Evolutionary conservation across 2,113 vertebrate species (phyloP).

Genomic region (Cromileptes altivelis): DNA sequence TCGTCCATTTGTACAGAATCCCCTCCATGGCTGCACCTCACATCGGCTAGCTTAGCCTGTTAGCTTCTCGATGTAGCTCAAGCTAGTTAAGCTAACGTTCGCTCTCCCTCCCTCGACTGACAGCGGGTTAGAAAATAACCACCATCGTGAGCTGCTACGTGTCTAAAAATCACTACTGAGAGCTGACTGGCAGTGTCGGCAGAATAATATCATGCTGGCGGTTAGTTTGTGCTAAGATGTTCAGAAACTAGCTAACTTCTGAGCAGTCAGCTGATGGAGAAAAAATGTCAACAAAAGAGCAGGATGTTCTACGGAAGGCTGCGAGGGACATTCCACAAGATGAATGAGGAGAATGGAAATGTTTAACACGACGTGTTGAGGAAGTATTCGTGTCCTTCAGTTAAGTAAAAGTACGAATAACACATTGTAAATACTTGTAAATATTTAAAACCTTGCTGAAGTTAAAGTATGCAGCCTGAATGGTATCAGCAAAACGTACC

Average conservation of each 20-base stretch:
- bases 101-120: background rate
- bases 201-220: background rate
- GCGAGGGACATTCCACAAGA: slow-evolving; percentile 10
- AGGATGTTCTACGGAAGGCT: slow-evolving; percentile 17
- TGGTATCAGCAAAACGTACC: too few species aligned
- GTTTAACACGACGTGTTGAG: too few species aligned
- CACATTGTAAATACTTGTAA: too few species aligned
- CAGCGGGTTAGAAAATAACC: background rate
- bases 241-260: slow-evolving; percentile 10
- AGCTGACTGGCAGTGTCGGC: background rate
- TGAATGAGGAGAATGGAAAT: too few species aligned
- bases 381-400: too few species aligned
- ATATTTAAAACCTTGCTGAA: too few species aligned
- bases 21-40: slow-evolving; percentile 89
- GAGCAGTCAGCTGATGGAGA: slow-evolving; percentile 30
- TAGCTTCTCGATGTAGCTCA: slow-evolving; percentile 22
- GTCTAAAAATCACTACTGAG: background rate
- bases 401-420: too few species aligned
- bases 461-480: too few species aligned
- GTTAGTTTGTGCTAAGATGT: slow-evolving; percentile 2
- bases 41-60: slow-evolving; percentile 37
- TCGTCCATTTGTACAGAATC: slow-evolving; percentile 96
- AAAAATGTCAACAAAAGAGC: slow-evolving; percentile 68
- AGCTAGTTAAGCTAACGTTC: background rate
- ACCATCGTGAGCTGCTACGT: background rate